phyloP scores from a whole-genome alignment of 2,888 invertebrate species.

The Melieria omissa region DNA sequence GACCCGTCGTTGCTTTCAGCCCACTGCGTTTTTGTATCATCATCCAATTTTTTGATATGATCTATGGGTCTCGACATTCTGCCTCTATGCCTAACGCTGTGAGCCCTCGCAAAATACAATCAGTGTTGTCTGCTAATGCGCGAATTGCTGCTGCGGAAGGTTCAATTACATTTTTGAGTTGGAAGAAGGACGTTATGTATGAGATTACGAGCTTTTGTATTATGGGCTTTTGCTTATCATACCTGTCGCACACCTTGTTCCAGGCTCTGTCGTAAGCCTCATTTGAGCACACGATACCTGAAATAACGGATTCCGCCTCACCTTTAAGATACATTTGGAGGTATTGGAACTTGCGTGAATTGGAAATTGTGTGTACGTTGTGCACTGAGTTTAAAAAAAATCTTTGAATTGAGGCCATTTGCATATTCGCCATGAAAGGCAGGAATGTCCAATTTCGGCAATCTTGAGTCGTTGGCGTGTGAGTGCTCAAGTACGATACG shows the following conservation, averaged over 20 bases:
- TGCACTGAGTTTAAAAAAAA: too few relatives aligned
- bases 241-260: slow-evolving; percentile 19
- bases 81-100: slow-evolving; percentile 11
- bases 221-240: slow-evolving; percentile 27
- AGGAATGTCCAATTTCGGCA: not conserved
- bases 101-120: slow-evolving; percentile 19
- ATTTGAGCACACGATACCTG: slow-evolving; percentile 10
- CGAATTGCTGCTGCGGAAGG: slow-evolving; percentile 20
- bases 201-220: too few relatives aligned
- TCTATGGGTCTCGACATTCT: slow-evolving; percentile 17
- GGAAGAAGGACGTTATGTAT: slow-evolving; percentile 24
- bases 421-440: too few relatives aligned
- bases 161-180: not conserved
- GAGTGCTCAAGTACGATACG: not conserved
- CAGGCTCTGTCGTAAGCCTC: slow-evolving; percentile 14
- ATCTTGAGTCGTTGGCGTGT: not conserved
- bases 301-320: slow-evolving; percentile 6
- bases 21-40: slow-evolving; percentile 20
- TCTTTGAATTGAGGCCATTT: too few relatives aligned
- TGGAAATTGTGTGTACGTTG: too few relatives aligned
- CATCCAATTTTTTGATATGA: slow-evolving; percentile 24
- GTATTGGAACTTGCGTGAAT: not conserved
- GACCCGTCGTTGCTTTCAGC: slow-evolving; percentile 17
- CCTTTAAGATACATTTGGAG: slow-evolving; percentile 5
- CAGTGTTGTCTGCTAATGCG: slow-evolving; percentile 11